These are phyloP conservation scores for Meandrina meandrites DNA, from an alignment of 92 coral and sea anemone genomes.

Conservation along the genomic window DNA sequence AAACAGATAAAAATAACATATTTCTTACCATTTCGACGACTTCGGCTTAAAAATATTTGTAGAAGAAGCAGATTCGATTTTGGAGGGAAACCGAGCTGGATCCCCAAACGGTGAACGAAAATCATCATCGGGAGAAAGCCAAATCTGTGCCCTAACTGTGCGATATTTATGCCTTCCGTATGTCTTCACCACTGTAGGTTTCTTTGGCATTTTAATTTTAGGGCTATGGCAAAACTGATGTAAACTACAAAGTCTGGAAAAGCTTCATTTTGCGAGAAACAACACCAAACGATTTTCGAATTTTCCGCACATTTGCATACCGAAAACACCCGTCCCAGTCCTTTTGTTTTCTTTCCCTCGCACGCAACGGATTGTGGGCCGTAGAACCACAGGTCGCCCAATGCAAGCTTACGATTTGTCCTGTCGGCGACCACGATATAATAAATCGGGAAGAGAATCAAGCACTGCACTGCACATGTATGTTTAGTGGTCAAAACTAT, in stretches of 20 bases:
- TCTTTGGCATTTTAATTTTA: constrained; percentile 61
- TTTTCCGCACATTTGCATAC: constrained; percentile 35
- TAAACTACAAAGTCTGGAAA: background rate
- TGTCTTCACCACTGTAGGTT: constrained; percentile 62
- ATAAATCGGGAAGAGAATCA: no score
- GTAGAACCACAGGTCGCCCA: background rate
- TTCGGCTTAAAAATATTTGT: constrained; percentile 22
- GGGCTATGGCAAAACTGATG: background rate
- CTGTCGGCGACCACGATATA: no score
- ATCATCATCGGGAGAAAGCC: constrained; percentile 69
- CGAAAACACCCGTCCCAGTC: constrained; percentile 24
- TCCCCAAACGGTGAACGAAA: constrained; percentile 38
- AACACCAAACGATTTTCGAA: constrained; percentile 24
- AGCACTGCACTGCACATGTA: no score
- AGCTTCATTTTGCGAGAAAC: no score
- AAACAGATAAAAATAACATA: background rate
- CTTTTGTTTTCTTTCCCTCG: background rate
- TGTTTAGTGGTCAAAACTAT: no score
- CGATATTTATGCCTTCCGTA: constrained; percentile 88
- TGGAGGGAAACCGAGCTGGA: constrained; percentile 14
- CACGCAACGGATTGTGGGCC: constrained; percentile 18
- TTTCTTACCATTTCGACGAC: constrained; percentile 27
- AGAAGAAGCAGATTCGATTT: constrained; percentile 36
- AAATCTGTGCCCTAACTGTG: constrained; percentile 70
- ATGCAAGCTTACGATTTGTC: no score